Base-by-base conservation (phyloP, 2,888 invertebrate genomes). In the Acleris laterana region DNA sequence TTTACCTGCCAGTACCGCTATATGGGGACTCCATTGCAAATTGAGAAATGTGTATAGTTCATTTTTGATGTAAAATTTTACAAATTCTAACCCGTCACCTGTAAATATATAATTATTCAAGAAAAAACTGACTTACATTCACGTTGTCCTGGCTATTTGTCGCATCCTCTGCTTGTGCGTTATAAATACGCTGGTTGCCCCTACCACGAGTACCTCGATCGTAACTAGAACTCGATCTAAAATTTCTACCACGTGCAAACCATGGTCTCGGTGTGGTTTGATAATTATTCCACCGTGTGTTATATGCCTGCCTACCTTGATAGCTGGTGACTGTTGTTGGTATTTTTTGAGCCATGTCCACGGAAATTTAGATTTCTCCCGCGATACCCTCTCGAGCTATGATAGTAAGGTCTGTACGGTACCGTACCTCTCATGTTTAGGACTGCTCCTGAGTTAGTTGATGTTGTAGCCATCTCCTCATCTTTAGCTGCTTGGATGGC, bases 11-110 rank as follows among this genome's bases (percentile, higher is more conserved):
- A n/a, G n/a, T n/a, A n/a, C n/a, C n/a, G n/a, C n/a, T n/a, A n/a
- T n/a, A n/a, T n/a, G n/a, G n/a, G n/a, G n/a, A n/a, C n/a, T n/a
- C n/a, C n/a, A n/a, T n/a, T n/a, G n/a, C n/a, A n/a, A n/a, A n/a
- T n/a, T 16, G 20, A 51, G 25, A 51, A 51, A 51, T 51, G 51
- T 20, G 25, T 25, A 51, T 25, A 16, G 4, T 22, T 51, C 9
- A 25, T 51, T 51, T 51, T 16, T 22, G 20, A 51, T 16, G 3
- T 25, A 25, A 51, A 51, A 51, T 13, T 51, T 22, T 25, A 51
- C 51, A 51, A 20, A 51, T 20, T 22, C 51, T 51, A 51, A 25
- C 3, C 51, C 51, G 16, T 51, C 22, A 51, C 51, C 25, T 51
- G 51, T 51, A 13, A 51, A 51, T 22, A 51, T 22, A 3, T 42